Conservation (phyloP, 2,888 invertebrate species). For the Odiellus spinosus region DNA sequence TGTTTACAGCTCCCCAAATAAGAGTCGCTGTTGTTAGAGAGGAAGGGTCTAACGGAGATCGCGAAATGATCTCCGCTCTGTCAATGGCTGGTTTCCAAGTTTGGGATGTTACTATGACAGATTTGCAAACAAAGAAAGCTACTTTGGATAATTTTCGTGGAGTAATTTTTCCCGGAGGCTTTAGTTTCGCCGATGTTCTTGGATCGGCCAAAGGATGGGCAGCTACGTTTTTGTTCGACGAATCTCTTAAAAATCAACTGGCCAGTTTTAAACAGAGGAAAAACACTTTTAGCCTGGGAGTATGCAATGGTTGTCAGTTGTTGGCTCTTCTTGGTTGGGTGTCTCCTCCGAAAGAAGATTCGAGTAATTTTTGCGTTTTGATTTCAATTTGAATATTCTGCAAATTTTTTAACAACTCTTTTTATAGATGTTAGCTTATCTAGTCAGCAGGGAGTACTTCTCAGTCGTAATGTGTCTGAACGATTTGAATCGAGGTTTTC, state of each 20-base stretch:
- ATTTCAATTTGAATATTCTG: not conserved
- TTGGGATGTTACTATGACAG: constrained; percentile 88
- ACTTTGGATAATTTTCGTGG: constrained; percentile 71
- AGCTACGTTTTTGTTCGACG: constrained; percentile 68
- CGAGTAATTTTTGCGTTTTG: not conserved
- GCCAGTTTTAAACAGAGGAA: constrained; percentile 46
- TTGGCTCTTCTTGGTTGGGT: constrained; percentile 89
- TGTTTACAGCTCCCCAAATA: constrained; percentile 29
- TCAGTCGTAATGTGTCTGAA: constrained; percentile 75
- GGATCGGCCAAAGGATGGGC: constrained; percentile 99
- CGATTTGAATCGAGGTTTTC: constrained; percentile 70
- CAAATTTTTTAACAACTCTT: not conserved
- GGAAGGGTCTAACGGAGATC: constrained; percentile 91
- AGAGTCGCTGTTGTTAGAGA: constrained; percentile 79
- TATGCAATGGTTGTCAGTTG: constrained; percentile 97
- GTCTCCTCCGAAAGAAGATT: constrained; percentile 26
- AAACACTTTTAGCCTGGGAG: constrained; percentile 86
- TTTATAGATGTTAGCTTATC: too few relatives aligned
- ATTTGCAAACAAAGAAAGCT: constrained; percentile 52
- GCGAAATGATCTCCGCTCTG: constrained; percentile 84
- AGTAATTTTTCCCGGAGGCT: constrained; percentile 91
- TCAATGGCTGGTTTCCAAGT: constrained; percentile 70
- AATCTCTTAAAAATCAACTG: constrained; percentile 56
- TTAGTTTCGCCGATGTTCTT: constrained; percentile 93
- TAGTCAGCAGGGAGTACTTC: constrained; percentile 35